These are phyloP conservation scores for Takifugu rubripes DNA, from an alignment of 2,797 vertebrate species.

Conservation along the genomic window DNA sequence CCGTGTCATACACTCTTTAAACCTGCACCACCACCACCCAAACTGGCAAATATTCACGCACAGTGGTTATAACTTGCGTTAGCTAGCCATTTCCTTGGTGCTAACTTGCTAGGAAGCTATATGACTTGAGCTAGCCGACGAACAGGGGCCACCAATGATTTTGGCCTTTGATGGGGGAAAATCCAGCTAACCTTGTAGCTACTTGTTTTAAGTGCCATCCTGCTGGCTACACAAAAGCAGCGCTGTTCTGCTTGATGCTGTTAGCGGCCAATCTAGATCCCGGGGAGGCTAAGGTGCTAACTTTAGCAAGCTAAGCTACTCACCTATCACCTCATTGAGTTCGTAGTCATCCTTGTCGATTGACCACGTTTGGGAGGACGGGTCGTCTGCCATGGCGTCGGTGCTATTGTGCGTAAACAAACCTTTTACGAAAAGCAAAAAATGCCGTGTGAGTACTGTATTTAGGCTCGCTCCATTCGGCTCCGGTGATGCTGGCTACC, in stretches of 20 bases:
- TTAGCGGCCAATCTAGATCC: constrained; percentile 23
- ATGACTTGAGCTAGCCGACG: constrained; percentile 9
- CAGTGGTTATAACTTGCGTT: constrained; percentile 26
- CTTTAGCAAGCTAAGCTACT: constrained; percentile 74
- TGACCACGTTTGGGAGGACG: constrained; percentile 86
- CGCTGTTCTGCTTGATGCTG: constrained; percentile 41
- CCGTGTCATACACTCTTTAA: constrained; percentile 32
- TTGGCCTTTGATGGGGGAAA: neutral
- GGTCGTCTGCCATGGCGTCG: constrained; percentile 85
- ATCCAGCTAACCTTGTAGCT: constrained; percentile 13
- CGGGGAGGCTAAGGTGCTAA: constrained; percentile 50
- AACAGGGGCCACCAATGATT: neutral
- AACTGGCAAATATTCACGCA: constrained; percentile 27
- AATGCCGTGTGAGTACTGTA: constrained; percentile 18
- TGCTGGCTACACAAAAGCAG: constrained; percentile 22
- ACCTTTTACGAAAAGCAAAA: constrained; percentile 16
- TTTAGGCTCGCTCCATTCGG: constrained; percentile 66
- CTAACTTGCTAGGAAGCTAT: constrained; percentile 2
- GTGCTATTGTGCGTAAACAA: constrained; percentile 22
- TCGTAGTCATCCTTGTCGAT: constrained; percentile 94
- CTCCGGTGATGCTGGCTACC: constrained; percentile 38
- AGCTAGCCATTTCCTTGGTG: constrained; percentile 36
- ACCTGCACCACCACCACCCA: constrained; percentile 45
- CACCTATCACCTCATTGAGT: constrained; percentile 95
- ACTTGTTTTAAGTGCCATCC: constrained; percentile 24